These are phyloP conservation scores for Drosophila kanekoi DNA, from an alignment of 2,888 invertebrate genomes.

Conservation along the genomic window DNA sequence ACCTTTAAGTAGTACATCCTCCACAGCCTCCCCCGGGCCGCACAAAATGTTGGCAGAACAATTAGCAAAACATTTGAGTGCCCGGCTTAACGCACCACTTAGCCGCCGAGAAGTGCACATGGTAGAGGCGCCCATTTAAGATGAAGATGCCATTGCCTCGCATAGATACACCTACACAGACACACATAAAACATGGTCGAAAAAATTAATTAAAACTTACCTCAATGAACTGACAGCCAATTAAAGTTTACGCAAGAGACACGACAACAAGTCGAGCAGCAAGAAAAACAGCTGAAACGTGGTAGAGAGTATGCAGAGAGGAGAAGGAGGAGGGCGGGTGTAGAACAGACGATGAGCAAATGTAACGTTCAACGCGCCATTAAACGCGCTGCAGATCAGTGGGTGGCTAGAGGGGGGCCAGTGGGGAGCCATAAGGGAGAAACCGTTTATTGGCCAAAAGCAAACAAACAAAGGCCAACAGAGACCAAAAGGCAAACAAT, in stretches of 20 bases:
- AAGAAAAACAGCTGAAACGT: slow-evolving; percentile 16
- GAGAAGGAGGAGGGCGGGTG: not conserved
- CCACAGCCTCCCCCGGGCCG: not conserved
- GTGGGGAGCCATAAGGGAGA: slow-evolving; percentile 13
- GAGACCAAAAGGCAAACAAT: slow-evolving; percentile 68
- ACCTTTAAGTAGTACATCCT: slow-evolving; percentile 4
- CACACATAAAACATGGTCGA: slow-evolving; percentile 32
- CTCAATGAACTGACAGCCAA: slow-evolving; percentile 75
- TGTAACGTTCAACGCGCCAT: slow-evolving; percentile 70
- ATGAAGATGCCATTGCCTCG: slow-evolving; percentile 10
- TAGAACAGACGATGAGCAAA: slow-evolving; percentile 41
- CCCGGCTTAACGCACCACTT: slow-evolving; percentile 47
- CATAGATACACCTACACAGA: slow-evolving; percentile 7
- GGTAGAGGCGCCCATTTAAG: slow-evolving; percentile 38
- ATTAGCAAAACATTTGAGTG: slow-evolving; percentile 52
- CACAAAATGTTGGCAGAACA: slow-evolving; percentile 41
- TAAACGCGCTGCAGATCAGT: slow-evolving; percentile 50
- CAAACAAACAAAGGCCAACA: slow-evolving; percentile 70
- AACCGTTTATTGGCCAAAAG: slow-evolving; percentile 75
- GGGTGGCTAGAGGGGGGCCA: not conserved
- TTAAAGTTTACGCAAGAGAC: slow-evolving; percentile 73
- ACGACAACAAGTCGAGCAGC: slow-evolving; percentile 55
- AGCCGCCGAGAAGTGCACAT: slow-evolving; percentile 8
- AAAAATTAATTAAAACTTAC: slow-evolving; percentile 78
- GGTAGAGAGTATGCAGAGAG: not conserved